Evolutionary conservation across 1,140 invertebrate genomes (phyloP).

Genomic region (Listronotus bonariensis): DNA sequence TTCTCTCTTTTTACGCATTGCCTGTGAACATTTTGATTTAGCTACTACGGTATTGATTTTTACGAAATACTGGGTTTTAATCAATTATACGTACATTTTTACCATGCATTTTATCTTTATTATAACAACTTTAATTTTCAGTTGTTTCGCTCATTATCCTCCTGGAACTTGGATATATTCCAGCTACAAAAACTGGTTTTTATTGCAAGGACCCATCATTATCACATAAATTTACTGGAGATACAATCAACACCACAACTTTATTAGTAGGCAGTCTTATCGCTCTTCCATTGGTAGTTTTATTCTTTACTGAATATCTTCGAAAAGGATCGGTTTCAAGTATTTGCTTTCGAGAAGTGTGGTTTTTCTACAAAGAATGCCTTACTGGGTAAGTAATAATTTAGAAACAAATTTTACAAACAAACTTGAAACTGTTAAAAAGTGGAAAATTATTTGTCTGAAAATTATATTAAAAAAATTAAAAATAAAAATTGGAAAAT

Average conservation of each 20-base stretch:
- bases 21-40: too few species aligned
- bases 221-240: conserved; percentile 63
- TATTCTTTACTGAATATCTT: conserved; percentile 43
- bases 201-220: conserved; percentile 68
- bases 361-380: conserved; percentile 49
- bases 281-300: conserved; percentile 54
- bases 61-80: not conserved
- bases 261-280: conserved; percentile 53
- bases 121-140: conserved; percentile 37
- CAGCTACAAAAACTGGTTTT: conserved; percentile 62
- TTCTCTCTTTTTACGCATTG: too few species aligned
- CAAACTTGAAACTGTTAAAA: too few species aligned
- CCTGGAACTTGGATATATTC: conserved; percentile 60
- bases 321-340: conserved; percentile 33
- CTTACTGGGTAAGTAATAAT: conserved; percentile 39
- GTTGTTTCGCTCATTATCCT: conserved; percentile 46
- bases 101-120: too few species aligned
- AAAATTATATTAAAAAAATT: too few species aligned
- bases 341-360: conserved; percentile 36
- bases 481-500: too few species aligned
- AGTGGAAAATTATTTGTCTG: too few species aligned
- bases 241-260: conserved; percentile 61
- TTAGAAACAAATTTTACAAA: too few species aligned
- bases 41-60: too few species aligned
- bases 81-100: not conserved